phyloP scores from a whole-genome alignment of 2,797 vertebrate species.

The Mergus octosetaceus region DNA sequence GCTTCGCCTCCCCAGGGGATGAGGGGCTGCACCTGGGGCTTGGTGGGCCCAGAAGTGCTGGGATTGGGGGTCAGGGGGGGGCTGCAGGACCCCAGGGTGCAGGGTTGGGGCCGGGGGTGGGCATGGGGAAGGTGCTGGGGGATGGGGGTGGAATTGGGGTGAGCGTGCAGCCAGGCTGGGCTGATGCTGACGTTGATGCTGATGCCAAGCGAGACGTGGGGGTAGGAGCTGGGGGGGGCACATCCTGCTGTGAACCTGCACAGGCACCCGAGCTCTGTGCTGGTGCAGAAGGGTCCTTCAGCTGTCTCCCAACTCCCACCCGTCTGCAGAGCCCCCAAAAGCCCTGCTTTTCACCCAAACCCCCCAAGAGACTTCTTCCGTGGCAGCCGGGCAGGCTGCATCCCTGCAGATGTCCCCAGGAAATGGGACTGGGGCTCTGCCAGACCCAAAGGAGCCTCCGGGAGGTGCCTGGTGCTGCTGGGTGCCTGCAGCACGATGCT shows the following conservation, averaged over 20 bases:
- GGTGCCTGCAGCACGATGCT: accelerated
- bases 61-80: accelerated
- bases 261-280: not conserved
- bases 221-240: too few relatives aligned
- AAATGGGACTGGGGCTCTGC: not conserved
- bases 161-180: accelerated
- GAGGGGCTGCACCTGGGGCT: not conserved
- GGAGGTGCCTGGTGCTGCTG: accelerated
- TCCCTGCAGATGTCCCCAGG: accelerated
- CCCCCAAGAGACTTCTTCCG: accelerated
- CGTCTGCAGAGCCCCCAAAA: not conserved
- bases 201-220: accelerated
- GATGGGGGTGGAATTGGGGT: accelerated
- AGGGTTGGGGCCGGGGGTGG: not conserved
- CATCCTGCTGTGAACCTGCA: too few relatives aligned
- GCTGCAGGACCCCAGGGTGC: accelerated
- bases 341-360: not conserved
- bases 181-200: too few relatives aligned
- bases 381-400: accelerated
- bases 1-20: accelerated
- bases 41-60: not conserved
- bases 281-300: not conserved
- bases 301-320: not conserved
- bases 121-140: accelerated
- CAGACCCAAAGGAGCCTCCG: too few relatives aligned